Percentiles rank a stretch among this genome's conserved stretches.
phyloP scores from a whole-genome alignment of 2,888 invertebrate species.

The Sepioteuthis lessoniana region DNA sequence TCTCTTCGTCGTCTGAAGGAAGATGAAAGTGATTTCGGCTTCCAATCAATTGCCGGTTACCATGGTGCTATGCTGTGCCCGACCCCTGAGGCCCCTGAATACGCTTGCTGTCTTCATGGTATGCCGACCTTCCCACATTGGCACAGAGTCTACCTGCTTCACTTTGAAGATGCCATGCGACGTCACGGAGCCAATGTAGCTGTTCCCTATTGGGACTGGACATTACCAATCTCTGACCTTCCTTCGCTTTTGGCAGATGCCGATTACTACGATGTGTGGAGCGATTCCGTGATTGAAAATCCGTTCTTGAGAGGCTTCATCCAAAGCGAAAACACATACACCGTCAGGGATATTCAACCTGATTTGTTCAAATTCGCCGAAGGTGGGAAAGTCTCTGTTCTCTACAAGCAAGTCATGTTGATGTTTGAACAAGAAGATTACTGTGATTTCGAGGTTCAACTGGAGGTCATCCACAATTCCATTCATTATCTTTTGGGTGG shows the following conservation, averaged over 20 bases:
- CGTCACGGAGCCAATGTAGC: constrained; percentile 53
- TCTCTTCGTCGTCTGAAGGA: constrained; percentile 55
- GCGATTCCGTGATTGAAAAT: constrained; percentile 48
- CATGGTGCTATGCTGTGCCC: constrained; percentile 54
- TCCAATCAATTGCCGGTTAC: constrained; percentile 53
- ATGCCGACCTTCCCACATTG: constrained; percentile 55
- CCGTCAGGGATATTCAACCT: constrained; percentile 38
- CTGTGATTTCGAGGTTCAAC: constrained; percentile 50
- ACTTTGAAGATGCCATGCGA: constrained; percentile 53
- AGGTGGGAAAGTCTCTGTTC: constrained; percentile 46
- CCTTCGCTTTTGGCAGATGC: constrained; percentile 52
- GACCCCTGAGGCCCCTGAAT: constrained; percentile 52
- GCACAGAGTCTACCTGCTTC: constrained; percentile 55
- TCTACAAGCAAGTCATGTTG: constrained; percentile 46
- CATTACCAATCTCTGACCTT: constrained; percentile 50
- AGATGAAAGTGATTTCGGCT: constrained; percentile 55
- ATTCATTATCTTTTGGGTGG: constrained; percentile 53
- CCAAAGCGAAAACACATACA: constrained; percentile 38
- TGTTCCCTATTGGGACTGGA: constrained; percentile 59
- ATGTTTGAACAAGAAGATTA: constrained; percentile 49
- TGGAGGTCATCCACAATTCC: constrained; percentile 49
- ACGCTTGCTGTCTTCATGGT: constrained; percentile 55
- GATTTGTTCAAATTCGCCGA: constrained; percentile 45
- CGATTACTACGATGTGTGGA: constrained; percentile 44
- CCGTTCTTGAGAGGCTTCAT: constrained; percentile 49